A percentile compares a stretch with the other conserved stretches of the same genome.
Evolutionary conservation across 1,140 invertebrate genomes (phyloP).

Genomic region (Ceratosolen solmsi): DNA sequence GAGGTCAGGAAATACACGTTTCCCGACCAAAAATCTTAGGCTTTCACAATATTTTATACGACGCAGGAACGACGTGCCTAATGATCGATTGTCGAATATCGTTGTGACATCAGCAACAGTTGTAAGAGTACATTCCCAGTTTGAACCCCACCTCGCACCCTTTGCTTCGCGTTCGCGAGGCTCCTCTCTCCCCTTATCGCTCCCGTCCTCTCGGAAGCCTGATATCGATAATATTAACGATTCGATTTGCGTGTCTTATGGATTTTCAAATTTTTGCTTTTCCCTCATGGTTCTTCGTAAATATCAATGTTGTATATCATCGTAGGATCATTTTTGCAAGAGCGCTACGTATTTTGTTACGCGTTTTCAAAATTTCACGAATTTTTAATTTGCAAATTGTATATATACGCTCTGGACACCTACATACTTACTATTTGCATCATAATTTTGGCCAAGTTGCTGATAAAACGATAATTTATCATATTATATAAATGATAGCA

Average conservation of each 20-base stretch:
- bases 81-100: no score
- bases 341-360: no score
- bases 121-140: not conserved
- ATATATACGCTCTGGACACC: not conserved
- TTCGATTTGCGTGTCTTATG: no score
- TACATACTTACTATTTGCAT: not conserved
- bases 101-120: not conserved
- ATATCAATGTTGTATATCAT: no score
- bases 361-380: not conserved
- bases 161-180: not conserved
- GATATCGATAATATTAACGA: no score
- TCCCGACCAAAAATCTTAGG: not conserved
- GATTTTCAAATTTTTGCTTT: no score
- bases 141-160: not conserved
- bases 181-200: not conserved
- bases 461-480: not conserved
- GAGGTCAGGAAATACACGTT: not conserved
- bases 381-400: not conserved
- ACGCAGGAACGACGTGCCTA: no score
- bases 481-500: not conserved
- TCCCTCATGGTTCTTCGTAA: no score
- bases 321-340: no score
- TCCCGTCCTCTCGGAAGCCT: not conserved
- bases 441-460: not conserved
- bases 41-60: no score